Base-by-base conservation (phyloP, 2,888 invertebrate genomes). In the Endotricha flammealis region DNA sequence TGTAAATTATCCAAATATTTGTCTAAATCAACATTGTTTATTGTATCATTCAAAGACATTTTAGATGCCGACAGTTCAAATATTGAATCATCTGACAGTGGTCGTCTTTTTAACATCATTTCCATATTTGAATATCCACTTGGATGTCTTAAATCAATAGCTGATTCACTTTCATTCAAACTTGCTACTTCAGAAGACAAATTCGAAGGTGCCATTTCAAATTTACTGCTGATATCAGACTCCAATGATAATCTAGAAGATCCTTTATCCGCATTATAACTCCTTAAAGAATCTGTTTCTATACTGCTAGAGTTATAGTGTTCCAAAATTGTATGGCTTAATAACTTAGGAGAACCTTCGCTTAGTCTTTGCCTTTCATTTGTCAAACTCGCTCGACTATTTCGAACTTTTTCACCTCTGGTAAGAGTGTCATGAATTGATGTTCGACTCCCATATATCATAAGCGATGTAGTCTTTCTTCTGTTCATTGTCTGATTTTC, bases 11-110 rank as follows among this genome's bases (percentile, higher is more conserved):
- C 89, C 29, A 93, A 78, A 65, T 91, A 93, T 43, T 88, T 88
- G 64, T 93, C 92, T 32, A 93, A 76, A 58, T 92, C 91, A n/a
- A 90, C 82, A 44, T 88, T 89, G 12, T 85, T 76, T 2, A 78
- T 57, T 3, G 74, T 69, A 23, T 90, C 89, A 50, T 44, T 80
- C 38, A 83, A 82, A 22, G 89, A 85, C 39, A 87, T 87, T 48
- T 89, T 88, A 11, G 90, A 72, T 7, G 90, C 89, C 39, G 90
- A 90, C 27, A 92, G 79, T 62, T 93, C 91, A 59, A 91, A 92
- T 25, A 91, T 77, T 30, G 92, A 92, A 52, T 94, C 92, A 59
- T 93, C 92, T 11, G 93, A 93, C 2, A 94, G 87, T 0, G 94
- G 93, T 47, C 93, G 81, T 32, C 94, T 83, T 55, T 92, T 94